Evolutionary conservation across 2,888 invertebrate genomes (phyloP).

Genomic region (Callosobruchus maculatus): DNA sequence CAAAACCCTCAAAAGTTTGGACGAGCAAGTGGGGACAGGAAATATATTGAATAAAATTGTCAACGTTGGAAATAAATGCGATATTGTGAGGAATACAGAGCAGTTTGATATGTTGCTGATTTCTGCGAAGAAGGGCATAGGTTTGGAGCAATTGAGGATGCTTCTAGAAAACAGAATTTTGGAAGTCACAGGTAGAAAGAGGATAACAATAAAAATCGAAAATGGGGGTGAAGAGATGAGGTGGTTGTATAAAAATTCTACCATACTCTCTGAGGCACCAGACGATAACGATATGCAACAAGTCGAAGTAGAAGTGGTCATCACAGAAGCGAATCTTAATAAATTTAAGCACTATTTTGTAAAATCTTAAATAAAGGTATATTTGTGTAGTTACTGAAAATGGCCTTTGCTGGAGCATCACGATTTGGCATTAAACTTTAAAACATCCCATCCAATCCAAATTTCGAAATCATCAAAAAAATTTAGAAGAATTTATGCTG

Average conservation of each 20-base stretch:
- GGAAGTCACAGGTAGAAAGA: conserved; percentile 20
- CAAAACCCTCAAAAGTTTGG: conserved; percentile 58
- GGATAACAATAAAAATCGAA: conserved; percentile 26
- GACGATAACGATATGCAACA: conserved; percentile 25
- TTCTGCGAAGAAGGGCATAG: conserved; percentile 41
- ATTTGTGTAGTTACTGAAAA: no score
- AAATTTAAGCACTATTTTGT: conserved; percentile 32
- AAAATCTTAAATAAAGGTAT: conserved; percentile 4
- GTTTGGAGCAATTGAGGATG: conserved; percentile 16
- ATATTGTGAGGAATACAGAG: conserved; percentile 47
- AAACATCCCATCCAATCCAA: no score
- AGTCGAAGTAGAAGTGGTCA: conserved; percentile 25
- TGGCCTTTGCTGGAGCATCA: no score
- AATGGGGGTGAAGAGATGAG: conserved; percentile 32
- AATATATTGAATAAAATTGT: conserved; percentile 56
- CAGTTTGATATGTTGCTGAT: conserved; percentile 33
- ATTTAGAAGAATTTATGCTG: no score
- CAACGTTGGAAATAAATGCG: conserved; percentile 73
- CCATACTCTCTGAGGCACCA: conserved; percentile 24
- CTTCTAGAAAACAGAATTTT: conserved; percentile 24
- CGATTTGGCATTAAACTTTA: no score
- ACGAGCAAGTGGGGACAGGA: conserved; percentile 42
- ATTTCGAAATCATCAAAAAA: no score
- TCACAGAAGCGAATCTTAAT: conserved; percentile 25
- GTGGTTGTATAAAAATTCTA: conserved; percentile 33